Evolutionary conservation across 2,888 invertebrate species (phyloP).

Genomic region (Crioceris asparagi): DNA sequence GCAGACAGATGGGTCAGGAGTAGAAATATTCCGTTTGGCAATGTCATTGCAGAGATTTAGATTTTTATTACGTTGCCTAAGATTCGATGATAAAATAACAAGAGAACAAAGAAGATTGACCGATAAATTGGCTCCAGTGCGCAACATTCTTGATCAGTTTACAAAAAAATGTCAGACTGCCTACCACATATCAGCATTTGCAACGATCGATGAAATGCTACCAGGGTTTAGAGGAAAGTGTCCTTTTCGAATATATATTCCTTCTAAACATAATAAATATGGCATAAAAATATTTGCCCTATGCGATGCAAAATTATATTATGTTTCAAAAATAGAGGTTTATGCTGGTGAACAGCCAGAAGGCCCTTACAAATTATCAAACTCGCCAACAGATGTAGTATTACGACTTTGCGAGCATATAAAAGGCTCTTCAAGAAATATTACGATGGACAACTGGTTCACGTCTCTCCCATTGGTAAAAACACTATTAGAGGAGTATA

Average conservation of each 20-base stretch:
- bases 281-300: slow-evolving; percentile 5
- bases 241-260: slow-evolving; percentile 1
- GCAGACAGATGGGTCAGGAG: slow-evolving; percentile 8
- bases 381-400: slow-evolving; percentile 2
- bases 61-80: slow-evolving; percentile 2
- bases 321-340: slow-evolving; percentile 1
- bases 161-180: not conserved
- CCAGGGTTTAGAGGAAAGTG: slow-evolving; percentile 3
- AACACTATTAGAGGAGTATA: not conserved
- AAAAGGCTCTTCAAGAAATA: slow-evolving; percentile 2
- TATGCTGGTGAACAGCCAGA: slow-evolving; percentile 1
- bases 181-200: slow-evolving; percentile 5
- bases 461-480: not conserved
- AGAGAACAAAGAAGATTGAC: not conserved
- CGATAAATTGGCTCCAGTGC: not conserved
- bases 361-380: slow-evolving; percentile 2
- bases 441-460: slow-evolving; percentile 2
- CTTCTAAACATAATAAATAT: slow-evolving; percentile 3
- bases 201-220: slow-evolving; percentile 5
- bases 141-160: slow-evolving; percentile 2
- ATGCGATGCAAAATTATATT: slow-evolving; percentile 2
- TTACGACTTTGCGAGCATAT: not conserved
- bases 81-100: slow-evolving; percentile 3
- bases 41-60: slow-evolving; percentile 8
- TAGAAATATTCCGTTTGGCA: slow-evolving; percentile 12